A percentile compares a stretch with the other conserved stretches of the same genome.
Evolutionary conservation across 23 tunicate species (phyloP).

Genomic region (Styela clava): DNA sequence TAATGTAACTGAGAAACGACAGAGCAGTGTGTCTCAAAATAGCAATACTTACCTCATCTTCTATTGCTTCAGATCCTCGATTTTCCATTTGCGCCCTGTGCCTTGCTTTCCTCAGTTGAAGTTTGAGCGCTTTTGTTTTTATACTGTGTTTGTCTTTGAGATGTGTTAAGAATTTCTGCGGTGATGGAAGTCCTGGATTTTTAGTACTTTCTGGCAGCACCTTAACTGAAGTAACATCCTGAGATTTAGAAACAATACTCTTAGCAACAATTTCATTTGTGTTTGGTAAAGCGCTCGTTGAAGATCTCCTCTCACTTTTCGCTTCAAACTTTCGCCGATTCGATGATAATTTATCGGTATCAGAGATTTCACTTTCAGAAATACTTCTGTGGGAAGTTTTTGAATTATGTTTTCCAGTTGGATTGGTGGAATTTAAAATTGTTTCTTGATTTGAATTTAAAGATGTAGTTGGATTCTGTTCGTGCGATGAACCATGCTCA

Average conservation of each 20-base stretch:
- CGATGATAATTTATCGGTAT: background rate
- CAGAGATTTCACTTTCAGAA: background rate
- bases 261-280: background rate
- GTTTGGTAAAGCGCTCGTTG: background rate
- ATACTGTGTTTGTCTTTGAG: constrained; percentile 24
- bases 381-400: background rate
- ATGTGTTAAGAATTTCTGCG: constrained; percentile 19
- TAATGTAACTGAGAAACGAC: too few relatives aligned
- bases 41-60: background rate
- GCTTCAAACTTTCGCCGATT: background rate
- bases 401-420: background rate
- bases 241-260: background rate
- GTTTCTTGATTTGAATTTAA: background rate
- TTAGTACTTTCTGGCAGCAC: constrained; percentile 15
- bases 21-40: too few relatives aligned
- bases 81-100: constrained; percentile 11
- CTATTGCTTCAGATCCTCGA: background rate
- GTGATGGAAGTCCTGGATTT: constrained; percentile 23
- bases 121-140: constrained; percentile 15
- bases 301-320: background rate
- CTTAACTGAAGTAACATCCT: background rate
- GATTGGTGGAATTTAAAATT: background rate
- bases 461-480: background rate
- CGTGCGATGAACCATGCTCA: background rate
- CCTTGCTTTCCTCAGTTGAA: constrained; percentile 15